Evolutionary conservation across 1,140 invertebrate species (phyloP), one percentile per base, ranked within the genome.

Genomic region (Polypedilum pembai): DNA sequence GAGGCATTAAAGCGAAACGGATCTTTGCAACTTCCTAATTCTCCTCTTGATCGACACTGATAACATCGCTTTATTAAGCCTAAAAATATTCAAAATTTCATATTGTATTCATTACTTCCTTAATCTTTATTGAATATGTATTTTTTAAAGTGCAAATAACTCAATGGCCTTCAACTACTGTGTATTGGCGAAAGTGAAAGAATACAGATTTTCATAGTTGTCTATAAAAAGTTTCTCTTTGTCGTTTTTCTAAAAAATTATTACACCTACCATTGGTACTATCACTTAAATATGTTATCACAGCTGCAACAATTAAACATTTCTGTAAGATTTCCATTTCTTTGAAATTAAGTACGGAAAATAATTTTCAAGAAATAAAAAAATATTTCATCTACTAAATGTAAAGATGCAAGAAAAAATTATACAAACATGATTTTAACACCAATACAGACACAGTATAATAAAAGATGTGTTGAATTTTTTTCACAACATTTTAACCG

Each of bases 21-120:
- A 86, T 96, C 94, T 79, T 92, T 93, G 80, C 94, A 96, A 72
- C 91, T 91, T 7, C 94, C 94, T 15, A 92, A 79, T 41, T 93
- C 92, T 21, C 94, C 94, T 77, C 94, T 84, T 8, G 94, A 96
- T 79, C 94, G 85, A 80, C 94, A 96, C 77, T 86, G 86, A 77
- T 88, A 92, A 81, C 92, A 94, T 79, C 91, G 85, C 77, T 87
- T 86, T 7, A 90, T 77, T 10, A 84, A 75, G n/a, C 84, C 87
- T 89, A 77, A 73, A 79, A 78, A 8, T 33, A 69, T 69, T 69
- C 4, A 15, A 56, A 56, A 15, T n/a, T n/a, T n/a, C n/a, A n/a
- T n/a, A n/a, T n/a, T n/a, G n/a, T n/a, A 56, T n/a, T 45, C 24
- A 33, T 45, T 8, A 45, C 41, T 45, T 45, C 41, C 45, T n/a